phyloP scores from a whole-genome alignment of 2,888 invertebrate genomes.

The Phaedon cochleariae region DNA sequence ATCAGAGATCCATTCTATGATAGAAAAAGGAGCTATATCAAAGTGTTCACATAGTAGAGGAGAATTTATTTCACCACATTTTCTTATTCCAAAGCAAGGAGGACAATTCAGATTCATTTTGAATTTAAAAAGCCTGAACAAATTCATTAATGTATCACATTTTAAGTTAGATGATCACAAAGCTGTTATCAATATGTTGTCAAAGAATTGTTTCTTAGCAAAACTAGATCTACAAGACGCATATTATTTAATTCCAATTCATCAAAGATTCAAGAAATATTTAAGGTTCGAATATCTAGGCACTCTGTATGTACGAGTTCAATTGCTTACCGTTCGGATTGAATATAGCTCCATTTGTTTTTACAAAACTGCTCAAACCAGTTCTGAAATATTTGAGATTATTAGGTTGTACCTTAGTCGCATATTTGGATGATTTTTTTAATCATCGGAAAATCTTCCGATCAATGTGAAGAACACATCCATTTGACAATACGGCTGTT shows the following conservation, averaged over 20 bases:
- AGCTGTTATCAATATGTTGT: background rate
- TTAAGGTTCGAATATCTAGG: conserved; percentile 6
- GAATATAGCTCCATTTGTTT: background rate
- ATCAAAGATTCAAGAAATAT: conserved; percentile 4
- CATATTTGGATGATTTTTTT: too few species aligned
- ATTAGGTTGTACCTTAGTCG: too few species aligned
- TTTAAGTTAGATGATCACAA: background rate
- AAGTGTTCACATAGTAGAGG: background rate
- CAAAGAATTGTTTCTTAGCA: background rate
- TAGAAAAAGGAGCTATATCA: background rate
- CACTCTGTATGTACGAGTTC: conserved; percentile 14
- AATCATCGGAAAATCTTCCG: too few species aligned
- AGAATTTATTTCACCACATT: background rate
- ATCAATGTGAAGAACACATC: too few species aligned
- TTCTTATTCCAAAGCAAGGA: too few species aligned
- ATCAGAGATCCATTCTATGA: background rate
- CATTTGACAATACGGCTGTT: too few species aligned
- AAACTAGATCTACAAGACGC: conserved; percentile 7
- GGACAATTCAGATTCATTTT: too few species aligned
- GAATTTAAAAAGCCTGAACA: too few species aligned
- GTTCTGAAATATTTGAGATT: conserved; percentile 1
- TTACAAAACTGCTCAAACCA: conserved; percentile 18
- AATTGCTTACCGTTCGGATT: conserved; percentile 9
- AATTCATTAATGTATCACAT: too few species aligned
- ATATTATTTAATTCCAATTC: conserved; percentile 3